phyloP scores from a whole-genome alignment of 2,113 vertebrate species.

The Fulmarus glacialis region DNA sequence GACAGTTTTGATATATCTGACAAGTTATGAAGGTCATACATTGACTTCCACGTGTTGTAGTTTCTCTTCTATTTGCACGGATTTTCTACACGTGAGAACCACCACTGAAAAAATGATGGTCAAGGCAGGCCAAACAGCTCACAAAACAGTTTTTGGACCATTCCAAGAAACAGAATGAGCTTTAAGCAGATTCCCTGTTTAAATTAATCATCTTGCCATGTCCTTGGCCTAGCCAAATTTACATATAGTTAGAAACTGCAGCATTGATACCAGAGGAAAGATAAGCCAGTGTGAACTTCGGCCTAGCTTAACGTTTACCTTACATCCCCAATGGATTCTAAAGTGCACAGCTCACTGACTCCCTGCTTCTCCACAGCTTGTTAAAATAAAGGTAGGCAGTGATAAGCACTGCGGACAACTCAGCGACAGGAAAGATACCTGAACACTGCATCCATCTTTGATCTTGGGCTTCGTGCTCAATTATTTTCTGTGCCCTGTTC shows the following conservation, averaged over 20 bases:
- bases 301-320: background rate
- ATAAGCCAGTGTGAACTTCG: background rate
- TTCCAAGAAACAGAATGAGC: background rate
- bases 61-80: background rate
- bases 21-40: background rate
- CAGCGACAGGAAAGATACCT: rapidly evolving
- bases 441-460: rapidly evolving
- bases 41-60: rapidly evolving
- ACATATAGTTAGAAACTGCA: rapidly evolving
- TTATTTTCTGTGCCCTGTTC: background rate
- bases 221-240: background rate
- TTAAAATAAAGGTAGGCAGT: background rate
- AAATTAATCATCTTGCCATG: background rate
- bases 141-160: background rate
- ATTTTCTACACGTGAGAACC: background rate
- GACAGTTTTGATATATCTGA: background rate
- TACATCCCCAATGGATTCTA: rapidly evolving
- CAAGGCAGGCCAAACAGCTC: background rate
- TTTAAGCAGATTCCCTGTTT: background rate
- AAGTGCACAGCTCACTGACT: background rate
- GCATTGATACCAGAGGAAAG: background rate
- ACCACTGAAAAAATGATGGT: background rate
- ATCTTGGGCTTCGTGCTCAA: rapidly evolving
- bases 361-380: rapidly evolving
- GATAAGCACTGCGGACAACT: rapidly evolving